Evolutionary conservation across 2,888 invertebrate genomes (phyloP).

Genomic region (Leucoma salicis): DNA sequence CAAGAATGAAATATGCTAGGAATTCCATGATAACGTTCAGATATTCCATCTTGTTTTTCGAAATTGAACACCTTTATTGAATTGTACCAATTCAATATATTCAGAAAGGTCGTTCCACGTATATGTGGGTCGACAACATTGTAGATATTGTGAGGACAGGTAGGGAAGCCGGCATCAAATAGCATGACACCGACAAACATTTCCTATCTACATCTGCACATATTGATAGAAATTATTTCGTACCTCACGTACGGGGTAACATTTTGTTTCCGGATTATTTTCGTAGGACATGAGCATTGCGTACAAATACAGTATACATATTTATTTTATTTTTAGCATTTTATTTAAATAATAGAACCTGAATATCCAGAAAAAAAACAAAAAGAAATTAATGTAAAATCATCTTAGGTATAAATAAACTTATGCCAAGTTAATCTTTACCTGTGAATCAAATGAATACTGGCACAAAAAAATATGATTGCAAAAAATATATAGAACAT

Average conservation of each 20-base stretch:
- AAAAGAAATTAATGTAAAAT: too few relatives aligned
- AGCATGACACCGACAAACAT: conserved; percentile 20
- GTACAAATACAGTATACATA: background rate
- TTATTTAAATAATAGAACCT: too few relatives aligned
- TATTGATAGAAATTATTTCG: conserved; percentile 19
- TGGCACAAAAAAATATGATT: too few relatives aligned
- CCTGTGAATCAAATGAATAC: too few relatives aligned
- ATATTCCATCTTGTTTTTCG: conserved; percentile 20
- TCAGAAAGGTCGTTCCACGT: conserved; percentile 28
- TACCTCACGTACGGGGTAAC: conserved; percentile 9
- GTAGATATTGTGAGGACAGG: conserved; percentile 33
- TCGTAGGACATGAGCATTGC: background rate
- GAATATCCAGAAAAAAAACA: too few relatives aligned
- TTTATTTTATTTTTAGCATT: background rate
- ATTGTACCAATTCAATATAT: conserved; percentile 36
- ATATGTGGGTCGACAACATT: conserved; percentile 33
- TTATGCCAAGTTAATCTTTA: too few relatives aligned
- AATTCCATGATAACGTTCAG: conserved; percentile 21
- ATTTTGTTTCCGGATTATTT: conserved; percentile 9
- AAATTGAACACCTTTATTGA: conserved; percentile 39
- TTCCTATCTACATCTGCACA: conserved; percentile 20
- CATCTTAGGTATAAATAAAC: too few relatives aligned
- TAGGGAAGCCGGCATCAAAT: conserved; percentile 26
- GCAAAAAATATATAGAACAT: too few relatives aligned
- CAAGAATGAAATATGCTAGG: conserved; percentile 24